Evolutionary conservation across 2,113 vertebrate genomes (phyloP).

Genomic region (Eurystomus gularis): DNA sequence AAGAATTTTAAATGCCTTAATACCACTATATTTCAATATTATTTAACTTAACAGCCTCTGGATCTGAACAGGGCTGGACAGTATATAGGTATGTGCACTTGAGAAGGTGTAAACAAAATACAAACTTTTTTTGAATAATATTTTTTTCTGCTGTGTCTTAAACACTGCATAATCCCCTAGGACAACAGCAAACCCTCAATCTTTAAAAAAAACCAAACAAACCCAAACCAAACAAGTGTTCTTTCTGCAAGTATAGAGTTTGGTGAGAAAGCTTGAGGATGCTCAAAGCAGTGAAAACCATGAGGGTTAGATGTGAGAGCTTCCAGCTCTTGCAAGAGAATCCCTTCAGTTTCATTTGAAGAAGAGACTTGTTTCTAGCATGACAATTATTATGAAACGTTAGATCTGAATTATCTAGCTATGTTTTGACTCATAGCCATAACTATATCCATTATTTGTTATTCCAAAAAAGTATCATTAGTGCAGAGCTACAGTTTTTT

Average conservation of each 20-base stretch:
- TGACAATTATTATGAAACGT: neutral
- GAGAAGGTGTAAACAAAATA: neutral
- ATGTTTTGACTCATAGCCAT: neutral
- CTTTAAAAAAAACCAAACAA: rapidly evolving
- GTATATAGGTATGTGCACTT: neutral
- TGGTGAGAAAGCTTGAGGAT: neutral
- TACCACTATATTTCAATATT: neutral
- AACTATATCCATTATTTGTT: neutral
- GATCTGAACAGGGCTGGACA: neutral
- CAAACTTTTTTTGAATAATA: neutral
- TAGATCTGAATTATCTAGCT: neutral
- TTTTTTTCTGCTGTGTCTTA: neutral
- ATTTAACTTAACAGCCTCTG: neutral
- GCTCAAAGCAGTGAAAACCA: neutral
- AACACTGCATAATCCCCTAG: neutral
- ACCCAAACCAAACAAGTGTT: neutral
- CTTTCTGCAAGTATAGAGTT: neutral
- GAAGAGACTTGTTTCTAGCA: neutral
- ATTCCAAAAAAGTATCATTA: neutral
- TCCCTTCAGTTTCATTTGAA: neutral
- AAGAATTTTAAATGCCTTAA: neutral
- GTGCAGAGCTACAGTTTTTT: neutral
- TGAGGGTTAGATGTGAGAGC: neutral
- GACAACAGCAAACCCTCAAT: neutral
- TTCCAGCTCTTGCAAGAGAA: neutral